A percentile compares a stretch with the other conserved stretches of the same genome.
phyloP scores from a whole-genome alignment of 2,113 vertebrate genomes.

The Atlantisia rogersi region DNA sequence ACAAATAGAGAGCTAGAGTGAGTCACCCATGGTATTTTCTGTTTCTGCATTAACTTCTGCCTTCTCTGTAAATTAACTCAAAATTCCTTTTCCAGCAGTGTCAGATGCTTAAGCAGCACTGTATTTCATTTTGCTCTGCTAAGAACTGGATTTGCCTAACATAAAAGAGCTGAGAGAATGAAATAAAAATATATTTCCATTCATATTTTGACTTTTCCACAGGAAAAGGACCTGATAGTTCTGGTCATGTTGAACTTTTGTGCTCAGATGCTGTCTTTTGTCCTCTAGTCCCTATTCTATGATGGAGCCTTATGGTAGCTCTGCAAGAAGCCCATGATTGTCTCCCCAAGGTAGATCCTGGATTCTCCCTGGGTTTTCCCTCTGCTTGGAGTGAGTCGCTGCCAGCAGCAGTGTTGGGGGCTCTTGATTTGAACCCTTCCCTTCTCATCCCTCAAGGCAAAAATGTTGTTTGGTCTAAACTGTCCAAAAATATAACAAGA shows the following conservation, averaged over 20 bases:
- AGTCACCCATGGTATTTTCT: neutral
- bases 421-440: neutral
- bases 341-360: neutral
- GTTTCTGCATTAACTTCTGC: neutral
- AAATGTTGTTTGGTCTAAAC: neutral
- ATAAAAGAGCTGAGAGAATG: neutral
- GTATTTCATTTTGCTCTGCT: neutral
- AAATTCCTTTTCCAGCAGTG: neutral
- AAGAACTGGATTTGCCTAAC: neutral
- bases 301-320: neutral
- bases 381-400: neutral
- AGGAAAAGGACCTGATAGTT: neutral
- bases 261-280: fast-evolving
- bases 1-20: neutral
- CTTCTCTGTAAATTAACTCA: too few relatives aligned
- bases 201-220: neutral
- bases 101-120: neutral
- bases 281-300: fast-evolving
- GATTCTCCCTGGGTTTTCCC: neutral
- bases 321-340: neutral
- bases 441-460: neutral
- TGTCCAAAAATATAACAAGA: neutral
- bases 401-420: neutral
- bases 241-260: neutral
- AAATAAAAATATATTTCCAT: neutral